Conservation (phyloP, 2,113 vertebrate species). For the Hemibates koningsi region DNA sequence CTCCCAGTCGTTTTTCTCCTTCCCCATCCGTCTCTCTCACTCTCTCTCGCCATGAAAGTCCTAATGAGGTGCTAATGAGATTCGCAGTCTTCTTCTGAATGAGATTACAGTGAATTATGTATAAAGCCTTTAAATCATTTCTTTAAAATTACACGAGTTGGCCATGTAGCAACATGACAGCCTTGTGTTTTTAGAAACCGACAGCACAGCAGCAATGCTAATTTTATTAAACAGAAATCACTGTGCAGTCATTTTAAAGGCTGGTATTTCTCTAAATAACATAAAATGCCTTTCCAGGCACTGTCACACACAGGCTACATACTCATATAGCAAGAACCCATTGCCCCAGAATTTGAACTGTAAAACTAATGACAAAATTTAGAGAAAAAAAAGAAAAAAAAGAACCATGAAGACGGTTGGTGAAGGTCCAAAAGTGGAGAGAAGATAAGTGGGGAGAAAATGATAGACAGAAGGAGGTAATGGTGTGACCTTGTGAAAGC, state of each 20-base stretch:
- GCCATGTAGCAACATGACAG: neutral
- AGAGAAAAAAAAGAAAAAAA: accelerated
- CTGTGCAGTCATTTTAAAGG: neutral
- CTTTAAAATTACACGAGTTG: conserved; percentile 6
- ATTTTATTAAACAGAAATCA: neutral
- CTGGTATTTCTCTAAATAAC: neutral
- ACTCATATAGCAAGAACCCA: neutral
- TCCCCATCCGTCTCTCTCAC: neutral
- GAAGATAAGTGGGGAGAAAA: neutral
- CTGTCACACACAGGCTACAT: neutral
- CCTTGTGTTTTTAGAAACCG: neutral
- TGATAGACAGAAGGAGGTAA: conserved; percentile 36
- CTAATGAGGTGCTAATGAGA: conserved; percentile 31
- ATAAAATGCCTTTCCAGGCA: neutral
- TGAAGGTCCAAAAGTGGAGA: neutral
- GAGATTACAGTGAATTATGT: conserved; percentile 25
- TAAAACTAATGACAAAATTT: neutral
- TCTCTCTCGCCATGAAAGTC: neutral
- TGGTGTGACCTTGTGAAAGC: conserved; percentile 53
- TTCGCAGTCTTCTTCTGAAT: neutral
- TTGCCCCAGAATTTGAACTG: neutral
- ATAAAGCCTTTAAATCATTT: conserved; percentile 23
- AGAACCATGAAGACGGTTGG: neutral
- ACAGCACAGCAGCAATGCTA: neutral
- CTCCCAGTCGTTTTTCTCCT: neutral